These are phyloP conservation scores for Leptinotarsa defecta DNA, from an alignment of 1,140 invertebrate species.

Conservation along the genomic window DNA sequence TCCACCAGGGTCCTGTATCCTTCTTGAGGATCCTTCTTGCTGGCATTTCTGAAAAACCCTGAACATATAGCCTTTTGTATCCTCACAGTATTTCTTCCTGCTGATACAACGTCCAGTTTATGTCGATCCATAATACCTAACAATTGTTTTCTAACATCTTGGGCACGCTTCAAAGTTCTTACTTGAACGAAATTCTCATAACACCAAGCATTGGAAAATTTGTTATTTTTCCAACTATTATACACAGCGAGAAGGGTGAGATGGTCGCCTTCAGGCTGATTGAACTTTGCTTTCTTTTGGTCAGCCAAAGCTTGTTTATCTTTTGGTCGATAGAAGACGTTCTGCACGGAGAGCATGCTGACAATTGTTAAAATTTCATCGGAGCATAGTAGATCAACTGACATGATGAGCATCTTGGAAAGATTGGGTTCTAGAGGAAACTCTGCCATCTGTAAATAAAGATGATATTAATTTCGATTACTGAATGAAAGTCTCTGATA, in stretches of 20 bases:
- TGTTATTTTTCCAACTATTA: conserved; percentile 99
- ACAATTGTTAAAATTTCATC: conserved; percentile 99
- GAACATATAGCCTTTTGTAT: conserved; percentile 99
- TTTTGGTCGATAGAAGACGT: conserved; percentile 96
- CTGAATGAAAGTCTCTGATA: background rate
- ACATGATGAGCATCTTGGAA: conserved; percentile 99
- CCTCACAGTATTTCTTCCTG: conserved; percentile 91
- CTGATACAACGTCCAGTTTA: conserved; percentile 96
- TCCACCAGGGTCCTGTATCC: conserved; percentile 97
- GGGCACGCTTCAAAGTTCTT: conserved; percentile 92
- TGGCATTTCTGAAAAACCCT: conserved; percentile 98
- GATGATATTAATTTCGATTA: conserved; percentile 16
- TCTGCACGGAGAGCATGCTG: conserved; percentile 98
- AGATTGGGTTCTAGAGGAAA: conserved; percentile 98
- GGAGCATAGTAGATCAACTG: conserved; percentile 96
- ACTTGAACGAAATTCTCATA: conserved; percentile 99
- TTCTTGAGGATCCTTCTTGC: conserved; percentile 99
- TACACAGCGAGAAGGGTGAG: conserved; percentile 97
- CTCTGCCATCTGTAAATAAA: conserved; percentile 87
- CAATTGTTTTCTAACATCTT: conserved; percentile 98
- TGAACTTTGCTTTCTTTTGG: conserved; percentile 99
- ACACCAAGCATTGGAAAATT: conserved; percentile 99
- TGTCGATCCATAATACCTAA: conserved; percentile 98
- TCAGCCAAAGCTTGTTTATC: conserved; percentile 98
- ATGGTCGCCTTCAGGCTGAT: conserved; percentile 98